phyloP scores from a whole-genome alignment of 2,113 vertebrate genomes.

The Poeciliopsis turrubarensis region DNA sequence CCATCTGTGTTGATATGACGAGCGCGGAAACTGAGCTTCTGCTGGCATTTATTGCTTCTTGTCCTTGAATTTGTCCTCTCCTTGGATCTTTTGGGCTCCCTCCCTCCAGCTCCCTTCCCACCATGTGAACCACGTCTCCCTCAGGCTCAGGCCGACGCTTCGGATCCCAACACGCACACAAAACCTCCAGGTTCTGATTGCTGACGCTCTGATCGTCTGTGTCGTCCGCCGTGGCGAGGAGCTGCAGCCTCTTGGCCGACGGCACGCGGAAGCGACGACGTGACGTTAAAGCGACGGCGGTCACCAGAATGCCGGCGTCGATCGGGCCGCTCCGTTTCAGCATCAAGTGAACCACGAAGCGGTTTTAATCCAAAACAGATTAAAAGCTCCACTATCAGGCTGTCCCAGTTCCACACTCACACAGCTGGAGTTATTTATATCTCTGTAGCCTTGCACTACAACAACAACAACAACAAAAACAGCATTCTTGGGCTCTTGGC shows the following conservation, averaged over 20 bases:
- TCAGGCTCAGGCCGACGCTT: constrained; percentile 13
- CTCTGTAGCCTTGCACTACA: constrained; percentile 8
- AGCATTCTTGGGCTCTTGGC: not conserved
- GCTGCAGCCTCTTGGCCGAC: not conserved
- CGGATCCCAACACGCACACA: constrained; percentile 12
- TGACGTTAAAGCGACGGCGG: not conserved
- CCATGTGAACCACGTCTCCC: constrained; percentile 11
- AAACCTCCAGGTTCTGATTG: constrained; percentile 18
- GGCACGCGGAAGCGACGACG: not conserved
- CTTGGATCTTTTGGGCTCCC: constrained; percentile 1
- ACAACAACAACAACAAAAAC: not conserved
- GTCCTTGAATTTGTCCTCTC: constrained; percentile 39
- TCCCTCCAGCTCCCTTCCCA: not conserved
- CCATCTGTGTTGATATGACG: constrained; percentile 21
- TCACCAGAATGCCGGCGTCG: not conserved
- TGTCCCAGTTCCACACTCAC: constrained; percentile 33
- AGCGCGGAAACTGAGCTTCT: not conserved
- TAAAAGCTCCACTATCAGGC: constrained; percentile 17
- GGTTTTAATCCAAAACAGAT: constrained; percentile 37
- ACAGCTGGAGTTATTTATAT: constrained; percentile 45
- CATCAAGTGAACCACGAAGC: constrained; percentile 12
- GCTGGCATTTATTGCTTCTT: constrained; percentile 3
- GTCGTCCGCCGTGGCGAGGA: not conserved
- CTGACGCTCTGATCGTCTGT: not conserved
- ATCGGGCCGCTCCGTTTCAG: not conserved